Percentiles rank a stretch among this genome's conserved stretches.
phyloP scores from a whole-genome alignment of 2,797 vertebrate species.

The Sebastes ruberrimus region DNA sequence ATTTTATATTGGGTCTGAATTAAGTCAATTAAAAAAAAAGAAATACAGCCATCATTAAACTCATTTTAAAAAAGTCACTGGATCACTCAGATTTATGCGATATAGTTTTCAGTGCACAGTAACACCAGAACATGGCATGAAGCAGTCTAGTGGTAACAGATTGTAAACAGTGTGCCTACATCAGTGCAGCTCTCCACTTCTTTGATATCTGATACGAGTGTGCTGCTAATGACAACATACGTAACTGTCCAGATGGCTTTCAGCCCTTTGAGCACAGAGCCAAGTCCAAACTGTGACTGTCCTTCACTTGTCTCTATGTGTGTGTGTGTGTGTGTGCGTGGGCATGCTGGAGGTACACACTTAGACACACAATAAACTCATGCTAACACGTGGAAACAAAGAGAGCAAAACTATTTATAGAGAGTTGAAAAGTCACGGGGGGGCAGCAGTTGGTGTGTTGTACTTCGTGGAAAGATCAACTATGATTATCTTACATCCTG shows the following conservation, averaged over 20 bases:
- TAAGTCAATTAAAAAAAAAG: not conserved
- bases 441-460: conserved; percentile 18
- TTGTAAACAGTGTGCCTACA: conserved; percentile 13
- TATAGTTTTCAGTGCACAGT: not conserved
- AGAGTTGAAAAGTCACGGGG: conserved; percentile 32
- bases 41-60: not conserved
- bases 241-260: conserved; percentile 43
- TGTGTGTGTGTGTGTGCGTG: not conserved
- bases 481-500: conserved; percentile 53
- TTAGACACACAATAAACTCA: not conserved
- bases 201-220: conserved; percentile 42
- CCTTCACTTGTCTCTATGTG: conserved; percentile 18
- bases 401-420: conserved; percentile 55
- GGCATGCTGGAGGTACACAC: not conserved
- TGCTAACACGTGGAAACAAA: not conserved
- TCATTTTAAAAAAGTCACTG: not conserved
- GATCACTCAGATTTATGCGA: not conserved
- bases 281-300: conserved; percentile 37
- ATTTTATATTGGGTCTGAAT: not conserved
- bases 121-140: not conserved
- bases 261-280: conserved; percentile 13
- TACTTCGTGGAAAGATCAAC: conserved; percentile 61
- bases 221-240: conserved; percentile 23
- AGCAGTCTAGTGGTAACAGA: not conserved
- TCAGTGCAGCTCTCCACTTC: not conserved